Percentiles rank a stretch among this genome's conserved stretches.
phyloP scores from a whole-genome alignment of 64 coral and sea anemone genomes.

The Acropora tenuis region DNA sequence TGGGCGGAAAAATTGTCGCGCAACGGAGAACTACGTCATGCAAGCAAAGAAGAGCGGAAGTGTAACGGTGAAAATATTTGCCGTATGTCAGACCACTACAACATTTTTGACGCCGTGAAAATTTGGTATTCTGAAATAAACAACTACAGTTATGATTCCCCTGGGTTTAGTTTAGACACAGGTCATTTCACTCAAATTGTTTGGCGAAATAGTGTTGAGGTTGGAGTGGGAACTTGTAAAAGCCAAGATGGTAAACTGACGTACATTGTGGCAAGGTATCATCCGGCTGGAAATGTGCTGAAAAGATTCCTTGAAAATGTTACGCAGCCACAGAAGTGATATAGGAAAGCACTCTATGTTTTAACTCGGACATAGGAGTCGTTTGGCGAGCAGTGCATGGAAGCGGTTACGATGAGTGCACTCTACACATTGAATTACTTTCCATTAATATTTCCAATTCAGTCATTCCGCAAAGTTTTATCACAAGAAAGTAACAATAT shows the following conservation, averaged over 20 bases:
- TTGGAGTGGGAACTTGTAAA: constrained; percentile 83
- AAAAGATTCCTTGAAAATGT: constrained; percentile 84
- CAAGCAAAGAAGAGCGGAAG: constrained; percentile 63
- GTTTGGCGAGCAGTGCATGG: background rate
- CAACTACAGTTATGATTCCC: constrained; percentile 73
- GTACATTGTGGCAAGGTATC: constrained; percentile 84
- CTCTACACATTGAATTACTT: no score
- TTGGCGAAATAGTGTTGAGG: constrained; percentile 78
- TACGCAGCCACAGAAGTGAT: background rate
- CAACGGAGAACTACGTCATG: constrained; percentile 73
- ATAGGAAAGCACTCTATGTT: background rate
- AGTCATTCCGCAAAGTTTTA: no score
- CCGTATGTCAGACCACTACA: constrained; percentile 62
- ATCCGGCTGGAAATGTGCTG: constrained; percentile 84
- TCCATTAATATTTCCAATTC: no score
- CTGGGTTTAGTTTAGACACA: constrained; percentile 77
- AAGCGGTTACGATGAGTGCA: no score
- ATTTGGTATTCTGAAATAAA: constrained; percentile 89
- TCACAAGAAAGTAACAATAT: no score
- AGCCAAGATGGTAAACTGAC: constrained; percentile 85
- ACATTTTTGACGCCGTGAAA: constrained; percentile 44
- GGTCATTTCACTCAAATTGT: constrained; percentile 97
- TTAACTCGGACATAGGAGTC: background rate
- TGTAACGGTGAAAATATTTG: constrained; percentile 83
- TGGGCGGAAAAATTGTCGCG: constrained; percentile 84